Evolutionary conservation across 2,888 invertebrate genomes (phyloP).

Genomic region (Lomographa bimaculata): DNA sequence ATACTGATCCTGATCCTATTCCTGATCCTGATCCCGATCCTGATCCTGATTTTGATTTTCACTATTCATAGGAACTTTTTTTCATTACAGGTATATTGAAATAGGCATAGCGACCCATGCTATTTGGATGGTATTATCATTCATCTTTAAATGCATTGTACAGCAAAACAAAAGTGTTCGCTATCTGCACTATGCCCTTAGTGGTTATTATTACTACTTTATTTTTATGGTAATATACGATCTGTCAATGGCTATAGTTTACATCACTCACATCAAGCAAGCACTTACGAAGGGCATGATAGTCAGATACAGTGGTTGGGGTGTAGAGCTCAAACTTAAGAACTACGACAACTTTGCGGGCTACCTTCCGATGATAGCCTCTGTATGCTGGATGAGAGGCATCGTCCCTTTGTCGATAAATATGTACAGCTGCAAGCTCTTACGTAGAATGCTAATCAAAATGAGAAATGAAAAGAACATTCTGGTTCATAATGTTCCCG

Average conservation of each 20-base stretch:
- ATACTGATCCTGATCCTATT: too few relatives aligned
- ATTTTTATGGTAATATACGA: slow-evolving; percentile 53
- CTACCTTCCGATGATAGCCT: slow-evolving; percentile 62
- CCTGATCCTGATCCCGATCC: too few relatives aligned
- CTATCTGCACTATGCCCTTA: slow-evolving; percentile 35
- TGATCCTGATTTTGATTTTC: too few relatives aligned
- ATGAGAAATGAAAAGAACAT: slow-evolving; percentile 26
- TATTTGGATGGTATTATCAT: slow-evolving; percentile 51
- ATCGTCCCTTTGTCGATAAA: slow-evolving; percentile 51
- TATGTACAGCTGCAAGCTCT: slow-evolving; percentile 49
- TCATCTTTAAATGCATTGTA: slow-evolving; percentile 38
- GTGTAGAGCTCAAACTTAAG: slow-evolving; percentile 47
- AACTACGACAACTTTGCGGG: slow-evolving; percentile 59
- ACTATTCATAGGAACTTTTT: too few relatives aligned
- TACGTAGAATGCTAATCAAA: slow-evolving; percentile 38
- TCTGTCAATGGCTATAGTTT: slow-evolving; percentile 64
- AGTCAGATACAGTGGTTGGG: slow-evolving; percentile 65
- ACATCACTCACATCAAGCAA: slow-evolving; percentile 64
- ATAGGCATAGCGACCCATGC: slow-evolving; percentile 50
- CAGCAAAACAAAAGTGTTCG: slow-evolving; percentile 26
- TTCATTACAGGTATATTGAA: slow-evolving; percentile 52
- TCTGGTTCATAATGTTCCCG: not conserved
- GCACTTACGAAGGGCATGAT: slow-evolving; percentile 54
- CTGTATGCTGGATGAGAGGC: slow-evolving; percentile 60
- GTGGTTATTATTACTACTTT: slow-evolving; percentile 42